A percentile compares a stretch with the other conserved stretches of the same genome.
Evolutionary conservation across 2,113 vertebrate species (phyloP).

Genomic region (Tenebrosternarchus preto): DNA sequence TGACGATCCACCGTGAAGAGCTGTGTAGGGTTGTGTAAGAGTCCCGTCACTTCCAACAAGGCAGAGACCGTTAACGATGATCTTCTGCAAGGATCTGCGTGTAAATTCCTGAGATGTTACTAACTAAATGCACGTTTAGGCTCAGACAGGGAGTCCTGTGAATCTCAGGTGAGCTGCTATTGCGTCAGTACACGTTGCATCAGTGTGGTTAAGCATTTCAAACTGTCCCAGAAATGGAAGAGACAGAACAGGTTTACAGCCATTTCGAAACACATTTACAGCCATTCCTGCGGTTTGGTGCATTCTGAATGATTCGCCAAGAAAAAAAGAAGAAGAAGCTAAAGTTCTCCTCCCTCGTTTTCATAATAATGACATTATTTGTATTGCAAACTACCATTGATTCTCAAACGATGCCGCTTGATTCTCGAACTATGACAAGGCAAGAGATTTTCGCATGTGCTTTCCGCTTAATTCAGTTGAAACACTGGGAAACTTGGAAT

Average conservation of each 20-base stretch:
- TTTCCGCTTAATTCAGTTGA: slow-evolving; percentile 13
- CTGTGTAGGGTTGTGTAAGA: background rate
- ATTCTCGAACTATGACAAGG: background rate
- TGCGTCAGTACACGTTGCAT: slow-evolving; percentile 15
- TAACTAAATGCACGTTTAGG: background rate
- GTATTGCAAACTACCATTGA: no score
- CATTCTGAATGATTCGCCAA: background rate
- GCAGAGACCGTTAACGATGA: slow-evolving; percentile 10
- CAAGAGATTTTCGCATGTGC: background rate
- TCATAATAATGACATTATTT: background rate
- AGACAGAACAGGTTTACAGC: slow-evolving; percentile 51
- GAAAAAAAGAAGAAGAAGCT: background rate
- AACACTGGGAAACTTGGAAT: background rate
- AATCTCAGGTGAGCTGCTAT: slow-evolving; percentile 49
- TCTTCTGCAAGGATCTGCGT: background rate
- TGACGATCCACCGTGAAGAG: background rate
- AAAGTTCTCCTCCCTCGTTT: background rate
- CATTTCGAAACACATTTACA: no score
- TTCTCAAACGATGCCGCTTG: no score
- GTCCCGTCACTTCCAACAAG: background rate
- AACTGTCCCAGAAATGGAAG: slow-evolving; percentile 13
- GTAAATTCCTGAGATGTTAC: background rate
- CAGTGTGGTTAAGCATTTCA: slow-evolving; percentile 22
- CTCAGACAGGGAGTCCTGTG: background rate
- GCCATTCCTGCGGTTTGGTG: background rate